Evolutionary conservation across 2,888 invertebrate species (phyloP).

Genomic region (Auanema sp.): DNA sequence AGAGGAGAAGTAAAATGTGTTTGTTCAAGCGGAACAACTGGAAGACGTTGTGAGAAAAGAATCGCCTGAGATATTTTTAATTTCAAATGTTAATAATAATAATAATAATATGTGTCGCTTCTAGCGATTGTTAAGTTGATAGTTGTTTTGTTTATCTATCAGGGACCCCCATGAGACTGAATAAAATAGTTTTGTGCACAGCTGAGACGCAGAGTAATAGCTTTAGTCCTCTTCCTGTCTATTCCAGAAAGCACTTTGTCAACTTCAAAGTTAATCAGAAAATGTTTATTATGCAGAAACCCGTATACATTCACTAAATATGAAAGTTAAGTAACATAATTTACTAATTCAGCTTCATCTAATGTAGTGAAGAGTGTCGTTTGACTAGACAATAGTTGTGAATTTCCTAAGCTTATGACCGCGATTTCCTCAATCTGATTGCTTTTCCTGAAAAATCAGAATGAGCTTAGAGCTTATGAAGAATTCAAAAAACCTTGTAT

Average conservation of each 20-base stretch:
- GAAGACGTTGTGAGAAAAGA: slow-evolving; percentile 31
- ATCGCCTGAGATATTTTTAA: background rate
- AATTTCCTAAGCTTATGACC: slow-evolving; percentile 11
- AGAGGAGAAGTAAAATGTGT: slow-evolving; percentile 40
- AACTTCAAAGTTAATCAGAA: too few species aligned
- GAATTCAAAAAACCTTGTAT: slow-evolving; percentile 12
- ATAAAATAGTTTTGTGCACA: too few species aligned
- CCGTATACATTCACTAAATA: too few species aligned
- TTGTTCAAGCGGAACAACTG: slow-evolving; percentile 35
- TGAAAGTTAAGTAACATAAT: background rate
- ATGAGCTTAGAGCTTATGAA: background rate
- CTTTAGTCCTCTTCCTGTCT: too few species aligned
- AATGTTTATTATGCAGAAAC: too few species aligned
- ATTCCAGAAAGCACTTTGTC: too few species aligned
- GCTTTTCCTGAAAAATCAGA: slow-evolving; percentile 1
- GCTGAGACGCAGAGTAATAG: too few species aligned
- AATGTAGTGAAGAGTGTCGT: slow-evolving; percentile 19
- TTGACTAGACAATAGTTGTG: slow-evolving; percentile 14
- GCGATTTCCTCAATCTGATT: slow-evolving; percentile 19
- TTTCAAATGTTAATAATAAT: too few species aligned
- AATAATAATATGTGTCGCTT: too few species aligned
- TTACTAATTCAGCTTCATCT: slow-evolving; percentile 18
- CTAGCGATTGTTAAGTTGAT: too few species aligned
- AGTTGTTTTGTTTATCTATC: too few species aligned
- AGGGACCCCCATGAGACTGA: too few species aligned